These are phyloP conservation scores for Macaria liturata DNA, from an alignment of 2,888 invertebrate species.

Conservation along the genomic window DNA sequence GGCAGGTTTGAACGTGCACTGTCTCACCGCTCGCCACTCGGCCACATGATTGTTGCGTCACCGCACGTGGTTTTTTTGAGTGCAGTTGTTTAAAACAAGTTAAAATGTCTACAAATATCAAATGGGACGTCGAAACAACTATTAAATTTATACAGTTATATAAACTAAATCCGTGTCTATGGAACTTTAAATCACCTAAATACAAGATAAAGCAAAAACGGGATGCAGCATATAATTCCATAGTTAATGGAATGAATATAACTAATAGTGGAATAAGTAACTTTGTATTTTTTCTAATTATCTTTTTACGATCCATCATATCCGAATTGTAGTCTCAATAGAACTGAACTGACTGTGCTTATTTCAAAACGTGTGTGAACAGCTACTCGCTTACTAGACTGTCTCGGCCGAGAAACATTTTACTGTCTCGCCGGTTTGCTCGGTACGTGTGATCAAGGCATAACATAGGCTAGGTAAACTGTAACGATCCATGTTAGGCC, in stretches of 20 bases:
- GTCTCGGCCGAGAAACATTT: constrained; percentile 23
- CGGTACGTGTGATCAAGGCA: constrained; percentile 15
- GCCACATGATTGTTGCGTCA: neutral
- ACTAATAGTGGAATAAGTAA: constrained; percentile 25
- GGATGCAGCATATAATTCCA: too few species aligned
- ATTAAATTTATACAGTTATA: too few species aligned
- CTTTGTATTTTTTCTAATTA: constrained; percentile 24
- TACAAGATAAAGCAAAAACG: too few species aligned
- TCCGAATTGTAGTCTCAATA: constrained; percentile 15
- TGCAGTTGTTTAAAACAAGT: too few species aligned
- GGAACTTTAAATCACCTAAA: too few species aligned
- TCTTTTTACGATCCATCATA: constrained; percentile 22
- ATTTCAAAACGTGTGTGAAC: constrained; percentile 29
- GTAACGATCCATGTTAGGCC: too few species aligned
- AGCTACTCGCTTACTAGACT: constrained; percentile 24
- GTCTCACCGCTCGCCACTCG: neutral
- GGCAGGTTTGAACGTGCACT: constrained; percentile 15
- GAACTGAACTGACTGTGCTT: constrained; percentile 29
- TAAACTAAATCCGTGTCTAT: too few species aligned
- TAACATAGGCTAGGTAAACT: too few species aligned
- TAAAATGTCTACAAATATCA: too few species aligned
- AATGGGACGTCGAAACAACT: too few species aligned
- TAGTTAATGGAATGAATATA: too few species aligned
- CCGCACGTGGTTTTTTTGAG: too few species aligned
- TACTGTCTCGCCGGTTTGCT: constrained; percentile 16